phyloP scores from a whole-genome alignment of 2,888 invertebrate species.

The Teleiodes luculella region DNA sequence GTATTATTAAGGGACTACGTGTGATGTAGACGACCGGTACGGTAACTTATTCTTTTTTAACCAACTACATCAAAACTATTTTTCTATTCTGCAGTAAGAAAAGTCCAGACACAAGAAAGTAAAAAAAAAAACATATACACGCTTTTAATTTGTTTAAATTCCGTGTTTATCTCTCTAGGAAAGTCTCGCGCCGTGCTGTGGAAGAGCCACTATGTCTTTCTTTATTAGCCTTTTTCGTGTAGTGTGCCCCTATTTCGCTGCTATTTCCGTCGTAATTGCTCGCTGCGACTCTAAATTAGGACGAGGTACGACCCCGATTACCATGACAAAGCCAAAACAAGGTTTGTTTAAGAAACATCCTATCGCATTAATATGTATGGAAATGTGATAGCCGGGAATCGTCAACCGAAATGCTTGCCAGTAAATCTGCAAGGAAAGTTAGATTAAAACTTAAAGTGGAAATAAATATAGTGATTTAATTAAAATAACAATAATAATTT shows the following conservation, averaged over 20 bases:
- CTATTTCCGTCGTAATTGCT: constrained; percentile 10
- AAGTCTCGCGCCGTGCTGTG: not conserved
- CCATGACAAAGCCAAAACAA: constrained; percentile 35
- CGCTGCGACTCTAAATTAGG: constrained; percentile 8
- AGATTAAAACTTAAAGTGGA: not conserved
- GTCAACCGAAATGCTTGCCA: not conserved
- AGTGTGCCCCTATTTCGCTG: not conserved
- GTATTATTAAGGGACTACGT: too few species aligned
- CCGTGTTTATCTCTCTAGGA: not conserved
- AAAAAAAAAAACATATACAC: not conserved
- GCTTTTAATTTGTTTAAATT: not conserved
- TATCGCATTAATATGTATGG: constrained; percentile 44
- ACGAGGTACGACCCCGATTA: constrained; percentile 26
- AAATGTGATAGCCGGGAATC: constrained; percentile 29
- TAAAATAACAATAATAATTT: constrained; percentile 17
- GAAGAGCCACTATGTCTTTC: constrained; percentile 1
- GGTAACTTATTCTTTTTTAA: too few species aligned
- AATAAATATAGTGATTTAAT: constrained; percentile 19
- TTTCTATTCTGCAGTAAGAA: too few species aligned
- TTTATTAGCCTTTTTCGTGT: constrained; percentile 10
- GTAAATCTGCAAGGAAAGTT: not conserved
- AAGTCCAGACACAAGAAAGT: too few species aligned
- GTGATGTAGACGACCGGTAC: too few species aligned
- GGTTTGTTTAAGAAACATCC: constrained; percentile 29
- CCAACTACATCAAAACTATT: too few species aligned